phyloP scores from a whole-genome alignment of 2,113 vertebrate species.

The Zosterops lateralis region DNA sequence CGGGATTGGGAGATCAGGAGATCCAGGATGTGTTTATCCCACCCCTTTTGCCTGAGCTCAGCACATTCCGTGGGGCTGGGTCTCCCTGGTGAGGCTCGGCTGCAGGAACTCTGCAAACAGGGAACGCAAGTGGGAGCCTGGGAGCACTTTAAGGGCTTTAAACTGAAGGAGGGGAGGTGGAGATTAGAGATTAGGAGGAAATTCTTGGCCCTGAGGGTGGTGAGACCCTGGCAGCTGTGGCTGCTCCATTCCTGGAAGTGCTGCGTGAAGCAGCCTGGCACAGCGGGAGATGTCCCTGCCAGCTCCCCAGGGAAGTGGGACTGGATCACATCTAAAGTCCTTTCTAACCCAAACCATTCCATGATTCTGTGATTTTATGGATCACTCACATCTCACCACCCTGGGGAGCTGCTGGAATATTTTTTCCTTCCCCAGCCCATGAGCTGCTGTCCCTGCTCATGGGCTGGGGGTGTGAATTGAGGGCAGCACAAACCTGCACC shows the following conservation, averaged over 20 bases:
- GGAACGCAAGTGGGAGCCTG: neutral
- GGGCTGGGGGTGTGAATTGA: too few species aligned
- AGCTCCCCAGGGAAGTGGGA: rapidly evolving
- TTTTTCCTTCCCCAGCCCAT: neutral
- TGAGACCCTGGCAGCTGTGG: neutral
- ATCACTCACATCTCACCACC: neutral
- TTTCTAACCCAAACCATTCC: neutral
- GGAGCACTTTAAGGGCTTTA: neutral
- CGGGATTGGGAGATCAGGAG: rapidly evolving
- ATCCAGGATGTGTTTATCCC: neutral
- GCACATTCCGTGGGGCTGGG: neutral
- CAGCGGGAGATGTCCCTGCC: neutral
- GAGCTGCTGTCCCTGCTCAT: too few species aligned
- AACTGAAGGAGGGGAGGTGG: neutral
- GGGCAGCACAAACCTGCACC: too few species aligned
- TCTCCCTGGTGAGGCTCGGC: neutral
- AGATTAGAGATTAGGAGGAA: neutral
- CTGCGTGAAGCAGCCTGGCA: neutral
- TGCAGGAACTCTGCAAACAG: neutral
- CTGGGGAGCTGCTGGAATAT: neutral
- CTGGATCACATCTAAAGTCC: rapidly evolving
- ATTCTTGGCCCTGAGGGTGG: neutral
- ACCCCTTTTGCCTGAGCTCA: rapidly evolving
- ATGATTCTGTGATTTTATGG: neutral
- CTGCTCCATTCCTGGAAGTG: neutral